Conservation (phyloP, 2,797 vertebrate species). For the Chaunax sp. region DNA sequence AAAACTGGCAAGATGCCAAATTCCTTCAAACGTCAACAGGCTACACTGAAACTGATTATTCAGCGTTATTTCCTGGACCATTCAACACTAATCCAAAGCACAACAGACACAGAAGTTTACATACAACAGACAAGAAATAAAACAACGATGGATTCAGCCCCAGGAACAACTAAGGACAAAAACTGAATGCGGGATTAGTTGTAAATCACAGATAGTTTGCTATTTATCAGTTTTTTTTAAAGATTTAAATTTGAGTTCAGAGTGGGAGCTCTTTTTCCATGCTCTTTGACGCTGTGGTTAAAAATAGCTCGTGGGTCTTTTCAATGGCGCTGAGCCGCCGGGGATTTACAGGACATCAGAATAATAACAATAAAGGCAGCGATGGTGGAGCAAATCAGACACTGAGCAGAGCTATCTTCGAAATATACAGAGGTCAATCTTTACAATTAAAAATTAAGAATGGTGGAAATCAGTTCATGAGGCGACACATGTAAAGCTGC, state of each 20-base stretch:
- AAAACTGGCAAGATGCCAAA: background rate
- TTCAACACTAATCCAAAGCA: background rate
- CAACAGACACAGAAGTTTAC: no score
- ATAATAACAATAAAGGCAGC: background rate
- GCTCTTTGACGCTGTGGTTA: constrained; percentile 36
- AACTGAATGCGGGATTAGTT: no score
- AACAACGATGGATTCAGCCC: no score
- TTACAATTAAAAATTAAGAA: background rate
- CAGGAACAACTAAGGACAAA: no score
- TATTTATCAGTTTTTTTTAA: no score
- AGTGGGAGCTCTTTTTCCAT: constrained; percentile 46
- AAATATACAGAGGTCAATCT: no score
- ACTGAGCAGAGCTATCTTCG: background rate
- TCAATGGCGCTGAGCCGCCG: background rate
- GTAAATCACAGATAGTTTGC: no score
- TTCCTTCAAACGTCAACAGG: background rate
- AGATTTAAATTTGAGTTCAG: background rate
- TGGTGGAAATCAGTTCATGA: no score
- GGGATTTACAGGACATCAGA: background rate
- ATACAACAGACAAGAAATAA: no score
- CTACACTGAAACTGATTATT: background rate
- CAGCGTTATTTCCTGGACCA: background rate
- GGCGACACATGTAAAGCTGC: no score
- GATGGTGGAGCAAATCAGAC: no score
- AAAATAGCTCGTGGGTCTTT: constrained; percentile 55